A percentile compares a stretch with the other conserved stretches of the same genome.
These are phyloP conservation scores for Sarcophaga variegata DNA, from an alignment of 2,888 invertebrate genomes.

Conservation along the genomic window DNA sequence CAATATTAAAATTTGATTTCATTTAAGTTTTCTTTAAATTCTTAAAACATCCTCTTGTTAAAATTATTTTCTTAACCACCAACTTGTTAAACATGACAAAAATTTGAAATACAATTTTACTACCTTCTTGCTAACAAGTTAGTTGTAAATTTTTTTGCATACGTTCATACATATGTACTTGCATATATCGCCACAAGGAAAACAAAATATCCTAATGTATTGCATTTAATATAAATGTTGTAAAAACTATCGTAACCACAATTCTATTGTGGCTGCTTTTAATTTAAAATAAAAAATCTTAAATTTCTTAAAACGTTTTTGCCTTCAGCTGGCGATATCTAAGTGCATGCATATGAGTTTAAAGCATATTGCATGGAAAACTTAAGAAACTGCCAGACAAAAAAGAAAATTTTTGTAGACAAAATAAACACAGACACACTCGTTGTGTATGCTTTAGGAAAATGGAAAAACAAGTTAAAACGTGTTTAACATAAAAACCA, in stretches of 20 bases:
- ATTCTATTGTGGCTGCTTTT: too few species aligned
- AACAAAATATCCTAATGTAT: not conserved
- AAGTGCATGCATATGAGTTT: not conserved
- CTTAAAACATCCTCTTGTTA: not conserved
- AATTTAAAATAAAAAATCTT: not conserved
- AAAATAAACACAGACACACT: not conserved
- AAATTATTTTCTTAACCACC: not conserved
- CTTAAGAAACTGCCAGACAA: not conserved
- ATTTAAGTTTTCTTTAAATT: not conserved
- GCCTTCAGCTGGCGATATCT: not conserved
- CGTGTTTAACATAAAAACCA: slow-evolving; percentile 34
- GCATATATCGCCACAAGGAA: not conserved
- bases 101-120: not conserved
- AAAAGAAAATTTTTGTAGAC: slow-evolving; percentile 6
- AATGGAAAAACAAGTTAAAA: slow-evolving; percentile 49
- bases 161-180: too few species aligned
- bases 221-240: too few species aligned
- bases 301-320: not conserved
- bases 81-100: not conserved
- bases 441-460: not conserved
- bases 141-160: too few species aligned
- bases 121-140: too few species aligned
- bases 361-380: not conserved
- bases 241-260: too few species aligned
- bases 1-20: not conserved